Evolutionary conservation across 2,888 invertebrate genomes (phyloP), one percentile per base, ranked within the genome.

Genomic region (Tanypteryx hageni): DNA sequence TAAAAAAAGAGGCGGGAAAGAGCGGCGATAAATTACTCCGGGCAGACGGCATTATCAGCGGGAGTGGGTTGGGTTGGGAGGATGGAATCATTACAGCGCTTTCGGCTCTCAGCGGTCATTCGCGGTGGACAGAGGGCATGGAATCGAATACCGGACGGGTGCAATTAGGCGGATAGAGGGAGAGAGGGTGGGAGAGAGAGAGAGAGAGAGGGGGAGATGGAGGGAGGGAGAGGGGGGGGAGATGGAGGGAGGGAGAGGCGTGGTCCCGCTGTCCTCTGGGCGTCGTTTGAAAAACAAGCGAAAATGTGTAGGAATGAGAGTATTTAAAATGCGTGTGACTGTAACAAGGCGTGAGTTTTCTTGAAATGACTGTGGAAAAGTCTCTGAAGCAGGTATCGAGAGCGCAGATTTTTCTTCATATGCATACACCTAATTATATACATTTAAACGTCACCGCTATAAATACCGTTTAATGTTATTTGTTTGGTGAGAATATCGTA

Each of bases 81-180:
- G 61, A 64, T 44, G 89, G 89, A 64, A 89, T 89, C 89, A 89
- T 89, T 89, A 89, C 89, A 89, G 31, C 61, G 89, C 64, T 64
- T 16, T 61, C n/a, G 89, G 89, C 89, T 89, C 89, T 68, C 44
- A 89, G 64, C 89, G 89, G 61, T 64, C 89, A 68, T 89, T 44
- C 89, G 89, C 89, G 64, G 89, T 64, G 64, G 83, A 83, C 83
- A 83, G 83, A 57, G 83, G 83, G 57, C 44, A 83, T 83, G 83
- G 89, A 89, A 59, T 86, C 89, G 64, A 58, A 89, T 31, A 64
- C 61, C 64, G 89, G 89, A 89, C 44, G 89, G 89, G 27, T 5
- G 89, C 89, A 89, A 89, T 89, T 89, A 89, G 89, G 68, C 44
- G 44, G 10, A 22, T 31, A 16, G 10, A 13, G 18, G 5, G 44